These are phyloP conservation scores for Cyclophora punctaria DNA, from an alignment of 2,888 invertebrate genomes.

Conservation along the genomic window DNA sequence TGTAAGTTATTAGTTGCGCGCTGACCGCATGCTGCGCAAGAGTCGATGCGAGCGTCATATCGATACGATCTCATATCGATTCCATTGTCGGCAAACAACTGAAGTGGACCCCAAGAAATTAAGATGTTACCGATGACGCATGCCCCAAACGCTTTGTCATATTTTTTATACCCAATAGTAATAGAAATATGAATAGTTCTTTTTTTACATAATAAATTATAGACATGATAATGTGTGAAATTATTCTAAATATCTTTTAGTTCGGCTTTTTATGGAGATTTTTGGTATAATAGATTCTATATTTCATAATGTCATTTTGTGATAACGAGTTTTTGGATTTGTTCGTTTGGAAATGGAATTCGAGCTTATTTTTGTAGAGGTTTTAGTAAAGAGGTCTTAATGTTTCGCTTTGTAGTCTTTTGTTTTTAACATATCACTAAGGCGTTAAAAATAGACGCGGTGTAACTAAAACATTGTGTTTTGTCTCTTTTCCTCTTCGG, in stretches of 20 bases:
- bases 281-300: background rate
- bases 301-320: too few species aligned
- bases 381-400: too few species aligned
- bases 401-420: too few species aligned
- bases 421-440: too few species aligned
- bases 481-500: too few species aligned
- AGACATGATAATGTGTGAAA: constrained; percentile 42
- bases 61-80: constrained; percentile 64
- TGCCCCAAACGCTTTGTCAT: constrained; percentile 31
- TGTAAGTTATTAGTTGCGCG: constrained; percentile 68
- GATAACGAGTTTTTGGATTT: too few species aligned
- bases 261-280: constrained; percentile 14
- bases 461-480: too few species aligned
- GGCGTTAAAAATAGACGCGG: too few species aligned
- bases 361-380: too few species aligned
- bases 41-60: constrained; percentile 31
- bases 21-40: constrained; percentile 57
- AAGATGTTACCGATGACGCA: constrained; percentile 71
- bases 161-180: constrained; percentile 40
- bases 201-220: constrained; percentile 38
- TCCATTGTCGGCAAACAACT: constrained; percentile 68
- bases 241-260: constrained; percentile 22
- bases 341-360: too few species aligned
- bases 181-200: constrained; percentile 62
- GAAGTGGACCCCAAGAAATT: constrained; percentile 71